A percentile compares a stretch with the other conserved stretches of the same genome.
Evolutionary conservation across 2,797 vertebrate genomes (phyloP).

Genomic region (Gymnothorax javanicus): DNA sequence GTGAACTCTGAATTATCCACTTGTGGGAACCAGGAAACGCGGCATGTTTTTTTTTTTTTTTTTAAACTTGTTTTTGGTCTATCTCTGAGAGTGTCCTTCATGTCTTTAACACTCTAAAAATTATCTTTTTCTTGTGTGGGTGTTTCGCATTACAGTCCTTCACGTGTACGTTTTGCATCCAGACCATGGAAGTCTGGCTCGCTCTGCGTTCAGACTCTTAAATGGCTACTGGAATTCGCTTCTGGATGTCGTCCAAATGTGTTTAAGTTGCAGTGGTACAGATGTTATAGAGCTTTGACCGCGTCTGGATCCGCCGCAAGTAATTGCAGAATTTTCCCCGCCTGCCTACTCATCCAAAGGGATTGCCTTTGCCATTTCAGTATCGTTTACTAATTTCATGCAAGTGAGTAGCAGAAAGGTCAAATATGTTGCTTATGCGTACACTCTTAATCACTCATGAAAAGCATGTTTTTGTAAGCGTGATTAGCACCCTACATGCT

Average conservation of each 20-base stretch:
- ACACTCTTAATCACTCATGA: neutral
- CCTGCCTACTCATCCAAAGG: constrained; percentile 3
- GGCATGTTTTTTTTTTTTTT: neutral
- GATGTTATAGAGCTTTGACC: constrained; percentile 54
- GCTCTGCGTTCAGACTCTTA: constrained; percentile 34
- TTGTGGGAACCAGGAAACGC: neutral
- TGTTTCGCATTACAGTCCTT: neutral
- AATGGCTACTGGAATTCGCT: constrained; percentile 40
- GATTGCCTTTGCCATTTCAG: neutral
- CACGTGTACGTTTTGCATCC: neutral
- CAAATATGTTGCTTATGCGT: neutral
- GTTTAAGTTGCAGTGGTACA: constrained; percentile 53
- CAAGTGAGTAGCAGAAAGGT: neutral
- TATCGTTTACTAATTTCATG: neutral
- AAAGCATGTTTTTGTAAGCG: neutral
- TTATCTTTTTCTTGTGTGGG: neutral
- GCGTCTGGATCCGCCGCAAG: constrained; percentile 31
- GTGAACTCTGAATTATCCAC: too few relatives aligned
- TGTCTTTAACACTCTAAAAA: too few relatives aligned
- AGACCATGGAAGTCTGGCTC: constrained; percentile 16
- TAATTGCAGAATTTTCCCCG: constrained; percentile 43
- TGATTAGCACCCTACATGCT: constrained; percentile 4
- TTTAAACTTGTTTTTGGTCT: neutral
- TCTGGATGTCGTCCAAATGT: constrained; percentile 44
- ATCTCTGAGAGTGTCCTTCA: too few relatives aligned